Conservation (phyloP, 1,140 invertebrate genomes). For the Cotesia typhae region DNA sequence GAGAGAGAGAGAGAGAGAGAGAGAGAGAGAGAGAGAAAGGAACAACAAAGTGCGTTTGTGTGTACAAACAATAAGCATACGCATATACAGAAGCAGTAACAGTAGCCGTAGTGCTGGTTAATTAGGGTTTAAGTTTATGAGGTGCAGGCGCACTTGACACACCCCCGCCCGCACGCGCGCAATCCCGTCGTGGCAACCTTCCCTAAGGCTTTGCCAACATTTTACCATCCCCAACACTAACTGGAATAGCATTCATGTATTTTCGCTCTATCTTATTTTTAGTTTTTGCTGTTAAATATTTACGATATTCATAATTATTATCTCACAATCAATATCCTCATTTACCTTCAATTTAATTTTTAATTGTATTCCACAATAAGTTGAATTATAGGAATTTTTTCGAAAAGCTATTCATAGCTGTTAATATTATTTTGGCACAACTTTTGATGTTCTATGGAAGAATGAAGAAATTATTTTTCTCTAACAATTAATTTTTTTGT, state of each 20-base stretch:
- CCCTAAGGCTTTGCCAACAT: constrained; percentile 32
- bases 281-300: not conserved
- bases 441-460: too few relatives aligned
- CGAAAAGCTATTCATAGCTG: too few relatives aligned
- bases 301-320: too few relatives aligned
- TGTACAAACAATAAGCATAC: constrained; percentile 59
- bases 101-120: constrained; percentile 67
- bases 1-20: constrained; percentile 27
- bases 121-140: constrained; percentile 69
- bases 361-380: too few relatives aligned
- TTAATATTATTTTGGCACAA: too few relatives aligned
- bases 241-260: constrained; percentile 14
- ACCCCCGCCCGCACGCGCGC: constrained; percentile 44
- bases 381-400: too few relatives aligned
- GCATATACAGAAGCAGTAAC: constrained; percentile 59
- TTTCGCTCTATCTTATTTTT: not conserved
- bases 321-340: too few relatives aligned
- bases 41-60: constrained; percentile 53
- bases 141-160: constrained; percentile 64
- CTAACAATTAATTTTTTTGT: too few relatives aligned
- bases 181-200: constrained; percentile 42
- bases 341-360: too few relatives aligned
- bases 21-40: constrained; percentile 31
- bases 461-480: too few relatives aligned
- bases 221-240: constrained; percentile 27